Percentiles rank a stretch among this genome's conserved stretches.
Conservation (phyloP, 2,888 invertebrate genomes). For the Podotricha telesiphe region DNA sequence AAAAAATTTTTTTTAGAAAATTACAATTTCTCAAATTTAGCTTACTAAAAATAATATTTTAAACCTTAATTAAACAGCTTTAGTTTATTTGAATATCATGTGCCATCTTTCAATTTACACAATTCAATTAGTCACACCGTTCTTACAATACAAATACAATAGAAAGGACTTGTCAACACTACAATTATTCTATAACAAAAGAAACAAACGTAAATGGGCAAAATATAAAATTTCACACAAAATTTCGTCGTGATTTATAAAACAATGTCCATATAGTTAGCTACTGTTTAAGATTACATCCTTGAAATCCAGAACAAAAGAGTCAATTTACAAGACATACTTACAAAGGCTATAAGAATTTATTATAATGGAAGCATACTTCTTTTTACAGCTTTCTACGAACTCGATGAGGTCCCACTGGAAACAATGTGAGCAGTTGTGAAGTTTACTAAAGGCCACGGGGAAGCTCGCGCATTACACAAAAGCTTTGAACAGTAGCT, state of each 20-base stretch:
- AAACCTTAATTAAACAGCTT: too few species aligned
- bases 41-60: too few species aligned
- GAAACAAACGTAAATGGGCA: neutral
- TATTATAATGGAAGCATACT: conserved; percentile 55
- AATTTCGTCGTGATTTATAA: conserved; percentile 9
- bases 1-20: too few species aligned
- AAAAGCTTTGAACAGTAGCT: conserved; percentile 61
- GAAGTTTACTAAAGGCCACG: conserved; percentile 46
- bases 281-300: conserved; percentile 36
- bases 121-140: conserved; percentile 18
- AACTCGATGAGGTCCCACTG: conserved; percentile 55
- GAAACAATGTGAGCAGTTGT: conserved; percentile 51
- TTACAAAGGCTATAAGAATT: conserved; percentile 61
- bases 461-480: conserved; percentile 50
- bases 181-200: conserved; percentile 11
- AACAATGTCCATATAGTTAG: conserved; percentile 29
- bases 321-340: conserved; percentile 53
- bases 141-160: neutral
- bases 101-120: conserved; percentile 1
- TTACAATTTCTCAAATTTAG: too few species aligned
- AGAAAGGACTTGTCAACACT: conserved; percentile 11
- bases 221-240: conserved; percentile 19
- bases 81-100: neutral
- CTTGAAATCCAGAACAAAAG: conserved; percentile 40
- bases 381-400: conserved; percentile 57